Base-by-base conservation (phyloP, 1,140 invertebrate genomes). In the Popillia japonica region DNA sequence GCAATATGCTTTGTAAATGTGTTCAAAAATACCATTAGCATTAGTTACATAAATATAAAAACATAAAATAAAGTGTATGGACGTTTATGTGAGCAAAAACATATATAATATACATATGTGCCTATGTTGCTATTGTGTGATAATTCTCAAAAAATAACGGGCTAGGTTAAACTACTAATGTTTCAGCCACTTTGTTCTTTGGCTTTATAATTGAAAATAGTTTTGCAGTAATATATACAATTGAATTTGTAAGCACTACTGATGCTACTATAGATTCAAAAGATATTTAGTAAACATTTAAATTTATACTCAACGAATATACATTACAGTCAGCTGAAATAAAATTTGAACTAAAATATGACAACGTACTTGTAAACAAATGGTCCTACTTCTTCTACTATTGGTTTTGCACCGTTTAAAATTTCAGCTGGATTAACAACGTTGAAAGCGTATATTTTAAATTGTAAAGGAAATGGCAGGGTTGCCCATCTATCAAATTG, bases 391-490 rank as follows among this genome's bases (percentile, higher is more conserved):
- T 95, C 92, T 81, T 94, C 87, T 0, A 95, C 80, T 8, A 90
- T 89, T 0, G 94, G 93, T 48, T 17, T 80, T 14, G 80, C 79
- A 1, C 86, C 86, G 3, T 41, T 87, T 74, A 83, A 81, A 9
- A 95, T 89, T 81, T 92, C 92, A 0, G 88, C 84, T 0, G 90
- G 89, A 88, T 96, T 96, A 3, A 90, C 91, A 0, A 94, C 87
- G 84, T 95, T 93, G 84, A 95, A 95, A 78, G 95, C 88, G 82
- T 92, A 94, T 41, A 94, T 89, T 86, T 92, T 91, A 78, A 91
- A 91, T 72, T 87, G 87, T 7, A 92, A 81, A 3, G 90, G 88
- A 78, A 92, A 87, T 0, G 91, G 91, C 64, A 90, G 79, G 74
- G 88, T 86, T 23, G 86, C 81, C 86, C 90, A 92, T 78, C 88